phyloP scores from a whole-genome alignment of 2,888 invertebrate species.

The Tenthredo mesomela region DNA sequence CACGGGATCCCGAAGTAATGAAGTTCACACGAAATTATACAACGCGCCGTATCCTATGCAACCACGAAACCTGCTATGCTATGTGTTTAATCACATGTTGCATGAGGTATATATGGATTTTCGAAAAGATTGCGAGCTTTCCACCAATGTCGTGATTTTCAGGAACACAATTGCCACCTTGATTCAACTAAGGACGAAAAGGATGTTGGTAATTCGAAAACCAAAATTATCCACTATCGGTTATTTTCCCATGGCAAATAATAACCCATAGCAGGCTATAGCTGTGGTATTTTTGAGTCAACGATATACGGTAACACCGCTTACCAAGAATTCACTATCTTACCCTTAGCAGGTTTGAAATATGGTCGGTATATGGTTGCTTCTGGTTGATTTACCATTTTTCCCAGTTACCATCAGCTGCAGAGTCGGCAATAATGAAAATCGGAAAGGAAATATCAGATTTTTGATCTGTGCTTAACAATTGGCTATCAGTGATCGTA shows the following conservation, averaged over 20 bases:
- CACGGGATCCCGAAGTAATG: neutral
- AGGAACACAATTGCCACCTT: too few species aligned
- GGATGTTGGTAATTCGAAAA: neutral
- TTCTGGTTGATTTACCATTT: neutral
- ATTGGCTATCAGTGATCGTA: neutral
- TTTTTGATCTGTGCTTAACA: neutral
- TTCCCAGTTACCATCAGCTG: neutral
- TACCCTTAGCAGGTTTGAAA: neutral
- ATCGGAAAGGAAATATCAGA: neutral
- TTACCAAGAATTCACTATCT: neutral
- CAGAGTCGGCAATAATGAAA: neutral
- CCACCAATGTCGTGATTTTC: too few species aligned
- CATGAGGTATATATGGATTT: too few species aligned
- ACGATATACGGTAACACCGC: neutral
- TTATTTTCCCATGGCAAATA: neutral
- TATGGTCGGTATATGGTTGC: neutral
- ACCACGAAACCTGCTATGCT: too few species aligned
- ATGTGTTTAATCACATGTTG: too few species aligned
- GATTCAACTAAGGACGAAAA: too few species aligned
- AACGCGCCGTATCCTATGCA: too few species aligned
- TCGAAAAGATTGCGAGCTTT: too few species aligned
- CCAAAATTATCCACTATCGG: neutral
- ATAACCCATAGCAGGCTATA: neutral
- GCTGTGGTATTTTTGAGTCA: neutral
- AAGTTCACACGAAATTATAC: too few species aligned